Evolutionary conservation across 2,888 invertebrate genomes (phyloP).

Genomic region (Crepidodera aurea): DNA sequence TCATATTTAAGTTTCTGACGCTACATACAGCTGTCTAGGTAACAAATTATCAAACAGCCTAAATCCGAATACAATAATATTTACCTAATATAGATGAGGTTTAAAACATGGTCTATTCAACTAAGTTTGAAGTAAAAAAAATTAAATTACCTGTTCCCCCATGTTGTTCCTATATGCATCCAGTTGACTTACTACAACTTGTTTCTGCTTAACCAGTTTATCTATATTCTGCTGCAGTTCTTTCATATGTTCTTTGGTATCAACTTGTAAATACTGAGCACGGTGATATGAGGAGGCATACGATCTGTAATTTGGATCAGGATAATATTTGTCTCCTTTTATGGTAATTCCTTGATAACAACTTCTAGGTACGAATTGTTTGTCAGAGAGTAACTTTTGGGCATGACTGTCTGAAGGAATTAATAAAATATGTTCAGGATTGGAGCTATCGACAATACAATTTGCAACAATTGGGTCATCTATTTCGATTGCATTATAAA

Average conservation of each 20-base stretch:
- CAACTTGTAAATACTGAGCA: constrained; percentile 72
- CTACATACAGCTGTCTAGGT: too few relatives aligned
- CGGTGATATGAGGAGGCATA: constrained; percentile 69
- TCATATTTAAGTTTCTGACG: too few relatives aligned
- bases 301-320: constrained; percentile 79
- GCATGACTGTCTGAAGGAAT: constrained; percentile 77
- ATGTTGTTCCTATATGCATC: constrained; percentile 49
- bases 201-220: constrained; percentile 54
- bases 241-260: constrained; percentile 68
- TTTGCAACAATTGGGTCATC: constrained; percentile 82
- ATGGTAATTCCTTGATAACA: constrained; percentile 73
- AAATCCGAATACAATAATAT: too few relatives aligned
- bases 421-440: constrained; percentile 78
- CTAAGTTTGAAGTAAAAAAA: too few relatives aligned
- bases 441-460: constrained; percentile 80
- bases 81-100: too few relatives aligned
- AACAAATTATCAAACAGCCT: too few relatives aligned
- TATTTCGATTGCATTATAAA: constrained; percentile 78
- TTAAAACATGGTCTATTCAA: too few relatives aligned
- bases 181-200: constrained; percentile 48
- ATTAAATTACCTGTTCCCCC: constrained; percentile 39
- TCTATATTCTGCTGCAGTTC: constrained; percentile 44
- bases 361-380: constrained; percentile 72
- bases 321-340: constrained; percentile 73
- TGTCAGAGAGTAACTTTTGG: constrained; percentile 71